Evolutionary conservation across 2,113 vertebrate species (phyloP).

Genomic region (Lagopus leucura): DNA sequence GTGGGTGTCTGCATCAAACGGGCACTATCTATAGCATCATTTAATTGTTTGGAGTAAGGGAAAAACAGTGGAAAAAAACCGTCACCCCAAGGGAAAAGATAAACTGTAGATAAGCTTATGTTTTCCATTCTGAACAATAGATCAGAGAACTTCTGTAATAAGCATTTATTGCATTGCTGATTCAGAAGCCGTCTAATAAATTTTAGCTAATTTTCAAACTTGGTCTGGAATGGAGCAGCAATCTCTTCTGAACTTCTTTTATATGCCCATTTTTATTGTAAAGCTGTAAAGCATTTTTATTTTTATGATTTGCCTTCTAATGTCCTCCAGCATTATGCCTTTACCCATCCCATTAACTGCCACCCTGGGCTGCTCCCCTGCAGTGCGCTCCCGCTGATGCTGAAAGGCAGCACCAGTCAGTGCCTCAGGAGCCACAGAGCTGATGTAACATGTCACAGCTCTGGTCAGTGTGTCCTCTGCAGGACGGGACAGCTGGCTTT

Average conservation of each 20-base stretch:
- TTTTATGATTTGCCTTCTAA: constrained; percentile 17
- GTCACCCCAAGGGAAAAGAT: background rate
- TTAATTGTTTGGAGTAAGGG: background rate
- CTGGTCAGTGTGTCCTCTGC: background rate
- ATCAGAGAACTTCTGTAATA: background rate
- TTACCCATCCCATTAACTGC: background rate
- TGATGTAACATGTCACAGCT: background rate
- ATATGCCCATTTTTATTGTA: constrained; percentile 2
- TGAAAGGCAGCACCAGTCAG: background rate
- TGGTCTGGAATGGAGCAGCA: background rate
- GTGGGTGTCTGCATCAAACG: background rate
- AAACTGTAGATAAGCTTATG: background rate
- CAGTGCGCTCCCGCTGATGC: background rate
- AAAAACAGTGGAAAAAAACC: background rate
- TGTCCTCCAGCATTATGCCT: background rate
- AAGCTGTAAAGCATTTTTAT: background rate
- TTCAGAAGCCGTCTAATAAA: constrained; percentile 10
- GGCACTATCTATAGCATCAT: background rate
- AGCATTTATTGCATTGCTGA: constrained; percentile 14
- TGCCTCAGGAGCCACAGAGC: background rate
- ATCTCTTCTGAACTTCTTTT: background rate
- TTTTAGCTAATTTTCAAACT: constrained; percentile 12
- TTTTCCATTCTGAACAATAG: background rate
- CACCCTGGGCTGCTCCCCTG: background rate
- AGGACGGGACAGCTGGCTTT: background rate